phyloP scores from a whole-genome alignment of 2,113 vertebrate genomes.

The Rhipidura dahli region DNA sequence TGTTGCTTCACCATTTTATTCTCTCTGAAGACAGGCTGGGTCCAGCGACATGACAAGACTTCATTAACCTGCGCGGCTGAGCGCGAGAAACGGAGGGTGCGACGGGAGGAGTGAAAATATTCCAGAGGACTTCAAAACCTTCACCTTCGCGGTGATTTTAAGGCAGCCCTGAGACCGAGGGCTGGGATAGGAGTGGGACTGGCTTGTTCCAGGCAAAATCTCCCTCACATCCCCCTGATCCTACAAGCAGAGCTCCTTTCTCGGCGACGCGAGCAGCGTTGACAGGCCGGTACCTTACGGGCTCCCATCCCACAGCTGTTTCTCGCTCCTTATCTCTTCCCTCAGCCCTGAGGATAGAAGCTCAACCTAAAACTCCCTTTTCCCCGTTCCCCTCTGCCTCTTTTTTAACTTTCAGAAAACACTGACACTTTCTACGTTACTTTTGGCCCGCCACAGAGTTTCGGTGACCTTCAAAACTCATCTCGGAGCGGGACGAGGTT shows the following conservation, averaged over 20 bases:
- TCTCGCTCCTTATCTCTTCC: conserved; percentile 45
- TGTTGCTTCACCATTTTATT: not conserved
- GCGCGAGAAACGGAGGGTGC: not conserved
- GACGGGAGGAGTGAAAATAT: not conserved
- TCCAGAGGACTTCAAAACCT: not conserved
- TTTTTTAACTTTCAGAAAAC: conserved; percentile 15
- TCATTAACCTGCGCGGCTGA: not conserved
- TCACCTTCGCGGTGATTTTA: not conserved
- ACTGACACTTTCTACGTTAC: conserved; percentile 44
- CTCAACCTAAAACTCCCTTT: conserved; percentile 37
- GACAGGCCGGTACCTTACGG: conserved; percentile 18
- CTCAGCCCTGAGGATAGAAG: conserved; percentile 5
- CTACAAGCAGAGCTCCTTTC: not conserved
- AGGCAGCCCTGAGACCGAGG: not conserved
- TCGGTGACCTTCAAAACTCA: conserved; percentile 71
- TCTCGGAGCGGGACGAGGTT: conserved; percentile 43
- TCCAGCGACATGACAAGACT: not conserved
- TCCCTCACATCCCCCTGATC: not conserved
- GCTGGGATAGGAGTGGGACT: not conserved
- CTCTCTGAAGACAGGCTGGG: not conserved
- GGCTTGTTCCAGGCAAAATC: not conserved
- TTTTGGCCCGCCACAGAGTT: conserved; percentile 23
- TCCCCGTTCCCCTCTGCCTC: not conserved
- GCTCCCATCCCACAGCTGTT: conserved; percentile 49
- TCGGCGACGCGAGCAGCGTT: not conserved